Evolutionary conservation across 2,113 vertebrate genomes (phyloP), one percentile per base, ranked within the genome.

Genomic region (Oreocharis arfaki): DNA sequence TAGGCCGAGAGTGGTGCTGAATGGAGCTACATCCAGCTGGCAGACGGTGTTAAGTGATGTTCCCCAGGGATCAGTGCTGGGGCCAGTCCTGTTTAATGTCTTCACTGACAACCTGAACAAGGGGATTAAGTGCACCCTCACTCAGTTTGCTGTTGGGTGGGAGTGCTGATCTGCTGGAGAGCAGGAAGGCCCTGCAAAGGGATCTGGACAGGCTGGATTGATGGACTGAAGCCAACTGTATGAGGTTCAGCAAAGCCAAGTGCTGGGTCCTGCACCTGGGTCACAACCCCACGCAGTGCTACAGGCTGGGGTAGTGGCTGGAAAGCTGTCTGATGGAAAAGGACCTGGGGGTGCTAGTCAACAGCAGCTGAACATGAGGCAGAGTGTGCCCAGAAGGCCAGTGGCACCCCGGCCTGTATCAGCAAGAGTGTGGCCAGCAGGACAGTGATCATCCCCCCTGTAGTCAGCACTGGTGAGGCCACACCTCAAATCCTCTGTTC

Each of bases 391-490:
- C 39, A 27, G 30, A 39, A 39, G 17, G 26, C 32, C 24, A 7
- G 0, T 3, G 17, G 13, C 46, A 73, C 3, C 17, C 46, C 17
- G n/a, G 21, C 39, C n/a, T 42, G 4, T 0, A 33, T 35, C 26
- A 47, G 18, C 9, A 27, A 2, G 5, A 0, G 15, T 3, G 41
- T 3, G n/a, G 18, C 8, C 53, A 74, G 13, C 39, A 55, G 22
- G 3, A 13, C 13, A 91, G 26, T 1, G 7, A 60, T 0, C 0
- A 2, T 16, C 5, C 3, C 24, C 24, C 18, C 19, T 15, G 12
- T 46, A 10, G 10, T 14, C 1, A 0, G 32, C 7, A 42, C 46
- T 53, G 60, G 1, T 21, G 19, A 86, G 26, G 6, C 18, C 11
- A 4, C 53, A 33, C 1, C 4, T 15, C 1, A 0, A 49, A 55